phyloP scores from a whole-genome alignment of 2,888 invertebrate genomes.

The Ethmia dodecea region DNA sequence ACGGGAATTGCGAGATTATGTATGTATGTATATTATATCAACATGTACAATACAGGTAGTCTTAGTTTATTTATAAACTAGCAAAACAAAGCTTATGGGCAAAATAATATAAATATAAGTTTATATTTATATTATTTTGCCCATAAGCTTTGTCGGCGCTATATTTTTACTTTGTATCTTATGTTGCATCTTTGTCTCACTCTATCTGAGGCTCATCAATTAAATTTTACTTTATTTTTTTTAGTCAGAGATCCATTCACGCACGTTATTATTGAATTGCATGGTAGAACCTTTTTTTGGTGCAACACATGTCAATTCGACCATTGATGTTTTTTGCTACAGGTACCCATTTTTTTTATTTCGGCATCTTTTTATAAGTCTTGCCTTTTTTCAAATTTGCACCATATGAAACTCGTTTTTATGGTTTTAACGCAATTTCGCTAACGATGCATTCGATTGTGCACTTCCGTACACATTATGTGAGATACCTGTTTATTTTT shows the following conservation, averaged over 20 bases:
- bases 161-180: too few species aligned
- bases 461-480: conserved; percentile 45
- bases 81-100: too few species aligned
- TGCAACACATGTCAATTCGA: conserved; percentile 50
- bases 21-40: too few species aligned
- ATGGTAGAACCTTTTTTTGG: conserved; percentile 43
- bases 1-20: too few species aligned
- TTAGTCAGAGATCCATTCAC: conserved; percentile 30
- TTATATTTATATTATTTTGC: too few species aligned
- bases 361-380: conserved; percentile 17
- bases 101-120: too few species aligned
- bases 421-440: conserved; percentile 51
- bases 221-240: conserved; percentile 10
- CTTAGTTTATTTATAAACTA: too few species aligned
- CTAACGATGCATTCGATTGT: conserved; percentile 58
- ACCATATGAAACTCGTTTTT: conserved; percentile 55
- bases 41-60: too few species aligned
- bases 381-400: conserved; percentile 55
- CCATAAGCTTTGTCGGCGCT: too few species aligned
- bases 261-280: conserved; percentile 44
- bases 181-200: too few species aligned
- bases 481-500: conserved; percentile 15
- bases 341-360: conserved; percentile 30
- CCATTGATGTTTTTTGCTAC: conserved; percentile 45
- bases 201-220: conserved; percentile 5